Evolutionary conservation across 2,113 vertebrate genomes (phyloP).

Genomic region (Takifugu flavidus): DNA sequence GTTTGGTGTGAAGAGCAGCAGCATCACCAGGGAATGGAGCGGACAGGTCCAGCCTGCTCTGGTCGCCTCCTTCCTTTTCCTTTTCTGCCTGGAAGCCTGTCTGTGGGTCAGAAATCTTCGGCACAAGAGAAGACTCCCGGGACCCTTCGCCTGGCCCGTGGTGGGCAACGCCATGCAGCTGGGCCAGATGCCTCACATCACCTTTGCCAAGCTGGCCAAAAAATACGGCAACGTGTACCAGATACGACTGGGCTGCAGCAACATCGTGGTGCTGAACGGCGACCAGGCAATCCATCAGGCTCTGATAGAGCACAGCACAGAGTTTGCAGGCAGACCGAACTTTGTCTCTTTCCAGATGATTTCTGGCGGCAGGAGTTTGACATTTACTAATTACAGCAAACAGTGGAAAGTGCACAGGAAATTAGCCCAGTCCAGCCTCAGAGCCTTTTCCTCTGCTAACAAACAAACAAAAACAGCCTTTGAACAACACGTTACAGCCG

Average conservation of each 20-base stretch:
- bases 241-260: slow-evolving; percentile 78
- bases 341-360: slow-evolving; percentile 81
- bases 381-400: slow-evolving; percentile 77
- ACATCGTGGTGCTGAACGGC: slow-evolving; percentile 83
- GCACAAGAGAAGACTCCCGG: slow-evolving; percentile 71
- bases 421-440: slow-evolving; percentile 77
- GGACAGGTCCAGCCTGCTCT: slow-evolving; percentile 72
- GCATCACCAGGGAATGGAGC: slow-evolving; percentile 73
- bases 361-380: slow-evolving; percentile 81
- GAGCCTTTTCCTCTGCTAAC: slow-evolving; percentile 77
- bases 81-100: slow-evolving; percentile 74
- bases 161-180: slow-evolving; percentile 83
- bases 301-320: slow-evolving; percentile 72
- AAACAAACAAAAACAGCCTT: slow-evolving; percentile 72
- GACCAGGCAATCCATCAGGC: slow-evolving; percentile 77
- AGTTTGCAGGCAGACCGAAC: slow-evolving; percentile 84
- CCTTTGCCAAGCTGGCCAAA: slow-evolving; percentile 70
- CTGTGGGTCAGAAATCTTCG: slow-evolving; percentile 67
- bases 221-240: slow-evolving; percentile 81
- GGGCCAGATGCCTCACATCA: slow-evolving; percentile 81
- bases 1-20: slow-evolving; percentile 70
- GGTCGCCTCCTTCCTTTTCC: slow-evolving; percentile 65
- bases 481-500: slow-evolving; percentile 77
- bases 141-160: slow-evolving; percentile 80
- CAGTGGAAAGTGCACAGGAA: slow-evolving; percentile 80